Percentiles rank a stretch among this genome's conserved stretches.
phyloP scores from a whole-genome alignment of 2,797 vertebrate genomes.

The Enteromius viviparus region DNA sequence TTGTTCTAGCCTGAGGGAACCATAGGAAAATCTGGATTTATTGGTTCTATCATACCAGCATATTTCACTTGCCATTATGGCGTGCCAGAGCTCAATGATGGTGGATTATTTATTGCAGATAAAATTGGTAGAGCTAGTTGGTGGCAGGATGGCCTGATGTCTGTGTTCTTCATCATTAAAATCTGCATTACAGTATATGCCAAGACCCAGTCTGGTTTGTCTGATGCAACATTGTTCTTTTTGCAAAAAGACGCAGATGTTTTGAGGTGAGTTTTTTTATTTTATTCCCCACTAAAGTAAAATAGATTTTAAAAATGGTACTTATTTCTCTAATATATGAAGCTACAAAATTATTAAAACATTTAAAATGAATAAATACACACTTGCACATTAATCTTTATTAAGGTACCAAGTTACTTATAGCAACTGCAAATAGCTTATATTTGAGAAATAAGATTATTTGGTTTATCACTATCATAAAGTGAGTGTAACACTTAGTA shows the following conservation, averaged over 20 bases:
- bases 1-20: conserved; percentile 99
- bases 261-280: background rate
- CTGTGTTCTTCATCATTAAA: conserved; percentile 97
- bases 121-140: conserved; percentile 98
- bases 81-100: conserved; percentile 98
- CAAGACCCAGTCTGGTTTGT: conserved; percentile 59
- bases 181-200: conserved; percentile 88
- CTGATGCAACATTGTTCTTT: conserved; percentile 1
- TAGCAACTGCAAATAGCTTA: background rate
- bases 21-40: conserved; percentile 99
- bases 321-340: background rate
- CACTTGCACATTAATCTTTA: background rate
- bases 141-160: conserved; percentile 96
- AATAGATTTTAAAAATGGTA: background rate
- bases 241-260: background rate
- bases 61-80: conserved; percentile 99
- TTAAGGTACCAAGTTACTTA: background rate
- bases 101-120: conserved; percentile 99
- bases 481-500: background rate
- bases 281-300: background rate
- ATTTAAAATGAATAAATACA: background rate
- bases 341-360: background rate
- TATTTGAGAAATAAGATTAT: background rate
- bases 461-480: background rate
- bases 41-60: conserved; percentile 99